Base-by-base conservation (phyloP, 2,888 invertebrate species). In the Danaus chrysippus region DNA sequence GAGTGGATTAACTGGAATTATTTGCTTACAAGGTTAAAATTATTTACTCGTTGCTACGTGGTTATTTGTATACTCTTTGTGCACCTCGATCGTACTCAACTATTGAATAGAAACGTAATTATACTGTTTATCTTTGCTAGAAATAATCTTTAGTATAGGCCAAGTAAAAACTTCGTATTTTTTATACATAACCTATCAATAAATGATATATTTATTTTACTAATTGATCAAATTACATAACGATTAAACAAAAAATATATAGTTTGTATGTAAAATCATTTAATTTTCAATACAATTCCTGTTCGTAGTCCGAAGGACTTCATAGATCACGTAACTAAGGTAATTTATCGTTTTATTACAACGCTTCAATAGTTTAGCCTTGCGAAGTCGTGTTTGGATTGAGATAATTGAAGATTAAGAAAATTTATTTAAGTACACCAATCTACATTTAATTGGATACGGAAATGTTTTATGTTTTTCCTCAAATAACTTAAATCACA, bases 1-100 rank as follows among this genome's bases (percentile, higher is more conserved):
- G 54, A 76, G 73, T 75, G 70, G 75, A 78, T 76, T 75, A 78
- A 79, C 77, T 80, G 75, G 79, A 81, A 79, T 78, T 76, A 80
- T 82, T 78, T 77, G 73, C 74, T 71, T 74, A 70, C 84, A 84
- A 84, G 85, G 84, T 78, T 82, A 72, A 75, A 80, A 70, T 76
- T 71, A 81, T 84, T 83, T 80, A 76, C 76, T 78, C 72, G 75
- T 75, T 76, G 72, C 77, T 74, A 71, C 75, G 73, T 82, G 81
- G 79, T 83, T 77, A 79, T 79, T 82, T 71, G 70, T 73, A 70
- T 67, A 66, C 63, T 68, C 62, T 54, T 44, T 11, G 12, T 53
- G 23, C 53, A 54, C 53, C 57, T 44, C 15, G 54, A 58, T 55
- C 44, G 11, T 9, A 49, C 10, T 15, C 15, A 15, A 13, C 10